Evolutionary conservation across 1,140 invertebrate species (phyloP), one percentile per base, ranked within the genome.

Genomic region (Zelostemma sp.): DNA sequence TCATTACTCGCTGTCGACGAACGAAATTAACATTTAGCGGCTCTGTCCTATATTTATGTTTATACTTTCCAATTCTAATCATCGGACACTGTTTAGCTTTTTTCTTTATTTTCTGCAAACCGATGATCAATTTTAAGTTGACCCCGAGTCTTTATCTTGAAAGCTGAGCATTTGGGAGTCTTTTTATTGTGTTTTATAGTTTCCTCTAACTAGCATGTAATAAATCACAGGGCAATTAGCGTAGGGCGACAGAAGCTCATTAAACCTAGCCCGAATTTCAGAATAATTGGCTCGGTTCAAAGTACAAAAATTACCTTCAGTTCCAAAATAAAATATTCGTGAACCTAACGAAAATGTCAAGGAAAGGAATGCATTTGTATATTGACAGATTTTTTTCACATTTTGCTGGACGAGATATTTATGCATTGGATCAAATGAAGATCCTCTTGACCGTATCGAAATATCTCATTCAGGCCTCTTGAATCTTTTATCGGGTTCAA

Each of bases 11-110:
- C 65, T 60, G 65, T 72, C 73, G 70, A 71, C 74, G 56, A 60
- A 67, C 64, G 54, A 62, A 78, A 80, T 80, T 78, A 82, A 75
- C 80, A 76, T 79, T 78, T 72, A 68, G 46, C 70, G 46, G 33
- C 33, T 49, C 33, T 59, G 54, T 41, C 66, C 63, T 67, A 68
- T 74, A 72, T 80, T 79, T 78, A 69, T 76, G 64, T 73, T 78
- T 75, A 77, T 74, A 70, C 73, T 78, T 80, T 72, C 35, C 66
- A 76, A 74, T 74, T 61, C 66, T 11, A 54, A 28, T 18, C 50
- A 48, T 9, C 41, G 35, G 12, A 12, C 31, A 18, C 43, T 48
- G 16, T 6, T 16, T 1, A 18, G 21, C 49, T n/a, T 25, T 43
- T 48, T 40, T 62, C 57, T 49, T 58, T 18, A 33, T 8, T 31